Conservation (phyloP, 2,888 invertebrate genomes). For the Standfussiana lucernea region DNA sequence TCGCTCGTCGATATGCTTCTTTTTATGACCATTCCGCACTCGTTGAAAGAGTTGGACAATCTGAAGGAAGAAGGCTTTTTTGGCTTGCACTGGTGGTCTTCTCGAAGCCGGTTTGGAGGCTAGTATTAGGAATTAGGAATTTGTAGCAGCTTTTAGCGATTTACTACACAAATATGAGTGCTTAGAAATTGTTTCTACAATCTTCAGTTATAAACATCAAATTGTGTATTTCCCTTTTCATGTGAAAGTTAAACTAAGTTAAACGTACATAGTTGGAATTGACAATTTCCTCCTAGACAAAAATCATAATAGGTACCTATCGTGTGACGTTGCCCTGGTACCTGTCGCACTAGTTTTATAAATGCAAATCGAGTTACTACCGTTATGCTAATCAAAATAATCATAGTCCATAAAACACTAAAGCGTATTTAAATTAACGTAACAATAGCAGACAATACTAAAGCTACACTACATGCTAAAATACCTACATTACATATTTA, state of each 20-base stretch:
- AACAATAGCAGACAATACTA: slow-evolving; percentile 17
- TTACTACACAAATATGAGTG: neutral
- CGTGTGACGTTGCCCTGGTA: neutral
- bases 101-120: neutral
- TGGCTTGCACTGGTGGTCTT: slow-evolving; percentile 44
- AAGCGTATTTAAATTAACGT: slow-evolving; percentile 21
- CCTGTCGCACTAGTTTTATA: neutral
- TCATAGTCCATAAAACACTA: slow-evolving; percentile 11
- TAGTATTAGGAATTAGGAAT: slow-evolving; percentile 9
- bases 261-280: neutral
- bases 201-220: neutral
- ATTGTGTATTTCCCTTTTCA: neutral
- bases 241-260: neutral
- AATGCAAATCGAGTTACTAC: neutral
- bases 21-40: slow-evolving; percentile 85
- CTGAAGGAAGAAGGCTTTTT: slow-evolving; percentile 69
- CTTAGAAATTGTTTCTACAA: neutral
- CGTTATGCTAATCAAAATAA: slow-evolving; percentile 13
- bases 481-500: slow-evolving; percentile 57
- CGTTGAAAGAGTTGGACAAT: slow-evolving; percentile 81
- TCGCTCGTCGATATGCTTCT: slow-evolving; percentile 86
- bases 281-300: neutral
- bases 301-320: neutral
- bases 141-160: neutral
- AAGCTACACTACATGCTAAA: slow-evolving; percentile 25